Conservation (phyloP, 2,113 vertebrate genomes). For the Mesocricetus auratus region DNA sequence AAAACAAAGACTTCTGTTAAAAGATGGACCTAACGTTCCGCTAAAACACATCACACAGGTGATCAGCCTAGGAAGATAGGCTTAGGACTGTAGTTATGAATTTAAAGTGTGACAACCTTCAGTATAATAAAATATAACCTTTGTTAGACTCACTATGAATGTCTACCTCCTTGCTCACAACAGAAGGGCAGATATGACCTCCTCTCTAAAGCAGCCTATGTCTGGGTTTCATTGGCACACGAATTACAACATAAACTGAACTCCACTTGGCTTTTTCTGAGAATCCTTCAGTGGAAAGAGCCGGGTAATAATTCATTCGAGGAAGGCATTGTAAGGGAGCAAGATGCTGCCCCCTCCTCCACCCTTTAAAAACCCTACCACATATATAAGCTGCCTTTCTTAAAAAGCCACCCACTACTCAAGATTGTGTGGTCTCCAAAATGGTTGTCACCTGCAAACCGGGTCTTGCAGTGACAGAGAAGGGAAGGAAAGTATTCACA, state of each 20-base stretch:
- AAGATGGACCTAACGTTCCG: background rate
- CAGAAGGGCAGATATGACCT: background rate
- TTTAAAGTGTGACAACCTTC: background rate
- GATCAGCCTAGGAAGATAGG: background rate
- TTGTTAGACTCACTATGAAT: background rate
- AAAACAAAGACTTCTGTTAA: background rate
- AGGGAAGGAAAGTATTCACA: background rate
- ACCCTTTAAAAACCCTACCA: background rate
- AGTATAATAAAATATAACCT: background rate
- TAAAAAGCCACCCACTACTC: background rate
- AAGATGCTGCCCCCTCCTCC: background rate
- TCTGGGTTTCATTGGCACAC: background rate
- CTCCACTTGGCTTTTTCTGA: conserved; percentile 1
- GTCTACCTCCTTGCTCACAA: background rate
- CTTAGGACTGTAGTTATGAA: background rate
- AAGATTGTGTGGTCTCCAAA: background rate
- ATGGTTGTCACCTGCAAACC: background rate
- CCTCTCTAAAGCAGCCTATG: background rate
- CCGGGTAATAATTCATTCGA: conserved; percentile 41
- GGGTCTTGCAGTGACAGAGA: background rate
- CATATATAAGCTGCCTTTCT: background rate
- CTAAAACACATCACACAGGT: background rate
- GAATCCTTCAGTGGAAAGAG: conserved; percentile 37
- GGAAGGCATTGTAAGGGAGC: conserved; percentile 8
- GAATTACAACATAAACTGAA: conserved; percentile 26